phyloP scores from a whole-genome alignment of 2,113 vertebrate genomes.

The Nothocercus nigrocapillus region DNA sequence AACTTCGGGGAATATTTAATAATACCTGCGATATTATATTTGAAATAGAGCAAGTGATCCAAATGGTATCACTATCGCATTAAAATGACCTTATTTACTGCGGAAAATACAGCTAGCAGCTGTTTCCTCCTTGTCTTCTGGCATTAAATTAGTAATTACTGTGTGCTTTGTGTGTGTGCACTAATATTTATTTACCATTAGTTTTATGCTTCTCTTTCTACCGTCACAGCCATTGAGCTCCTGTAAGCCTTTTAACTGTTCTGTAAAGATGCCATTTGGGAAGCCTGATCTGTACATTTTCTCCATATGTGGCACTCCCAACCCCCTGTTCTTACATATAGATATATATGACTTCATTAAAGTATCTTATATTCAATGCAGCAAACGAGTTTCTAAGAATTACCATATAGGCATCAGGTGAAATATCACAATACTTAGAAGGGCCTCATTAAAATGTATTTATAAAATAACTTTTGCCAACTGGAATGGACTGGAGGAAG shows the following conservation, averaged over 20 bases:
- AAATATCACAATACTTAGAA: slow-evolving; percentile 28
- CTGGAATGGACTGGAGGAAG: slow-evolving; percentile 2
- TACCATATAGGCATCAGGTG: slow-evolving; percentile 16
- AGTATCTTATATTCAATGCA: slow-evolving; percentile 9
- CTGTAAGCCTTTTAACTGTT: background rate
- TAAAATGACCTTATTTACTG: background rate
- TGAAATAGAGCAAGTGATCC: background rate
- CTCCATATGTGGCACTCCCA: background rate
- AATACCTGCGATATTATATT: background rate
- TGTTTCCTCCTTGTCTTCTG: background rate
- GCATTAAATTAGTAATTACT: background rate
- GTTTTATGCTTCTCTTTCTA: background rate
- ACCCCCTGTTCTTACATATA: slow-evolving; percentile 27
- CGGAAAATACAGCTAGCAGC: background rate
- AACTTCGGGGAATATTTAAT: slow-evolving; percentile 6
- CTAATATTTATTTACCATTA: slow-evolving; percentile 53
- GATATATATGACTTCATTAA: background rate
- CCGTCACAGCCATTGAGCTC: background rate
- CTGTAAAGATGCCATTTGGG: slow-evolving; percentile 4
- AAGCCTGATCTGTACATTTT: slow-evolving; percentile 2
- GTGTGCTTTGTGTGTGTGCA: background rate
- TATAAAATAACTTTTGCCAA: slow-evolving; percentile 16
- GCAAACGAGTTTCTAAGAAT: slow-evolving; percentile 23
- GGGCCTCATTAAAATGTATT: slow-evolving; percentile 26
- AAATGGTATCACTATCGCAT: background rate